Conservation (phyloP, 2,113 vertebrate genomes). For the Bubo blakistoni region DNA sequence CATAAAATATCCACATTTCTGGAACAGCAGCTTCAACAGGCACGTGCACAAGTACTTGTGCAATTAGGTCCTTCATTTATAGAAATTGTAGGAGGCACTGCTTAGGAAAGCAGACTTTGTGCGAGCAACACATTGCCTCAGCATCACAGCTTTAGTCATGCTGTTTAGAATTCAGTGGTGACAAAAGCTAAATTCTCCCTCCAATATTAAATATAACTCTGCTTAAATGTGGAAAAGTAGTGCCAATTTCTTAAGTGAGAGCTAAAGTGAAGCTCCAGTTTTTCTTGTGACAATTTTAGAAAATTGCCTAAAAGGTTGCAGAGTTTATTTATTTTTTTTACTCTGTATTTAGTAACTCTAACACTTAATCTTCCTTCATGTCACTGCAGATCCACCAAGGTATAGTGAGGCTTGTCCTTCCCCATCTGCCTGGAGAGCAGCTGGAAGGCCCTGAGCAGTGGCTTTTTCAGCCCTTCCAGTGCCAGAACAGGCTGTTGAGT, state of each 20-base stretch:
- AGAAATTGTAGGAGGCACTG: conserved; percentile 13
- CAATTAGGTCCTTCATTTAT: neutral
- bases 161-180: conserved; percentile 17
- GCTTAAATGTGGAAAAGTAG: neutral
- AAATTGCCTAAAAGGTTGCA: neutral
- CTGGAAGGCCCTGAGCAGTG: neutral
- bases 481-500: neutral
- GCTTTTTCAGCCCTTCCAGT: neutral
- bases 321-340: neutral
- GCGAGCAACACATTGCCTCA: conserved; percentile 10
- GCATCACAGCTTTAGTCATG: conserved; percentile 33
- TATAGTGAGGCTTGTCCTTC: neutral
- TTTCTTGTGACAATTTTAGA: neutral
- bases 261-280: neutral
- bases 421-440: neutral
- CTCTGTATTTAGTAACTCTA: neutral
- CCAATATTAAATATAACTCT: conserved; percentile 53
- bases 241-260: neutral
- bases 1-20: neutral
- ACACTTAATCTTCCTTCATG: neutral
- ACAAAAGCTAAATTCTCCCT: conserved; percentile 42
- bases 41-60: neutral
- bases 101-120: conserved; percentile 17
- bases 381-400: neutral
- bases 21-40: neutral